Base-by-base conservation (phyloP, 2,888 invertebrate species). In the Monochamus alternatus region DNA sequence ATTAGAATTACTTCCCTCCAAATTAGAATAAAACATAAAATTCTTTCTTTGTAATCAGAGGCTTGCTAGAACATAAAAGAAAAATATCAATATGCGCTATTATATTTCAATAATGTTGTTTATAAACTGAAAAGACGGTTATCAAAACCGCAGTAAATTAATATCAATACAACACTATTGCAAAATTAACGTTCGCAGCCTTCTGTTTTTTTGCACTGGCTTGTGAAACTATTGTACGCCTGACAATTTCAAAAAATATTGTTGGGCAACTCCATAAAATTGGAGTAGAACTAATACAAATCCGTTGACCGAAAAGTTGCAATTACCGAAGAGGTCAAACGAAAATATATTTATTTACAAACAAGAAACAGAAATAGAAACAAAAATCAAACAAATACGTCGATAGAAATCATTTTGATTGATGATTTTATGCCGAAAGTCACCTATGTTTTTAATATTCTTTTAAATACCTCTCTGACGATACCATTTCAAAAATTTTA, bases 221-320 rank as follows among this genome's bases (percentile, higher is more conserved):
- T 55, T 55, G 14, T 55, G 55, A 55, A 55, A 55, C n/a, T 14
- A 8, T 14, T 55, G 14, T 22, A 55, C 12, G 12, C 5, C 14
- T 55, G 22, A 22, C 14, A 14, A 55, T 14, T 55, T 55, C 7
- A 55, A 55, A 55, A 55, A 55, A 55, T 47, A 55, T 14, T 14
- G 55, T 55, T 55, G 55, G 55, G 55, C 14, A 55, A 55, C 14
- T 14, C 55, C n/a, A 38, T 2, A 55, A 55, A 14, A 55, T 55
- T 47, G 22, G 55, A 55, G 55, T 55, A 22, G 55, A 55, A 55
- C 55, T 55, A 55, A 55, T 55, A 55, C 55, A 22, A 55, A 55
- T 55, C 14, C 5, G 14, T n/a, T 55, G 55, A 55, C 55, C 47
- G 47, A 47, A 47, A 55, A 55, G 55, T 38, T 5, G 38, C 14